Base-by-base conservation (phyloP, 64 coral and sea anemone genomes). In the Porites australiensis region DNA sequence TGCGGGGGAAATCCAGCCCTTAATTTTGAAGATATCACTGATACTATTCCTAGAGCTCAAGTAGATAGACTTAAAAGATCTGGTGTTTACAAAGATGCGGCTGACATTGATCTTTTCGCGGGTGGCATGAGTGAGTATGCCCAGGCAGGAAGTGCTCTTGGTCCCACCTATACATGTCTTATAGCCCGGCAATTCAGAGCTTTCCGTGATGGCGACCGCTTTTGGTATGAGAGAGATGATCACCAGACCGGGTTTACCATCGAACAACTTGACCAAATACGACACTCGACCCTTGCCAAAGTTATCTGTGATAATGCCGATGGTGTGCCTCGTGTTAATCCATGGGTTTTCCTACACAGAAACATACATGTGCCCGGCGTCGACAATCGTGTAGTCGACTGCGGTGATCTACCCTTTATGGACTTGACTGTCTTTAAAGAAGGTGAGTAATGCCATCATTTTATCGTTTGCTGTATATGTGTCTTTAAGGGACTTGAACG, bases 91-190 rank as follows among this genome's bases (percentile, higher is more conserved):
- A 0, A 3, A 0, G 14, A 91, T 72, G 80, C 69, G 6, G 80
- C 86, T 47, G 76, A 91, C 54, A 72, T 95, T 4, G 94, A 95
- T 57, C 73, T 95, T 3, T 95, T 81, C 44, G 82, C 60, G 0
- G 94, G 82, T n/a, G 94, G 75, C 12, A 74, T 90, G 2, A 9
- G 74, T 4, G 93, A 95, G 64, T 85, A 0, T 0, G 80, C 70
- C 5, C 16, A 86, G 2, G 2, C 49, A 13, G 73, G 72, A 15
- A 72, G 58, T 37, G 83, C 44, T 0, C 61, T 95, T 12, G 88
- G 94, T 4, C 44, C 12, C 2, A 87, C 82, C 5, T 91, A 90
- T 50, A 58, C 54, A 16, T 87, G 57, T 21, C 44, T 95, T 10
- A 5, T 95, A 8, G 74, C 22, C 8, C 19, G 44, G 8, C 94